Conservation (phyloP, 1,140 invertebrate genomes). For the Meloidogyne hapla region DNA sequence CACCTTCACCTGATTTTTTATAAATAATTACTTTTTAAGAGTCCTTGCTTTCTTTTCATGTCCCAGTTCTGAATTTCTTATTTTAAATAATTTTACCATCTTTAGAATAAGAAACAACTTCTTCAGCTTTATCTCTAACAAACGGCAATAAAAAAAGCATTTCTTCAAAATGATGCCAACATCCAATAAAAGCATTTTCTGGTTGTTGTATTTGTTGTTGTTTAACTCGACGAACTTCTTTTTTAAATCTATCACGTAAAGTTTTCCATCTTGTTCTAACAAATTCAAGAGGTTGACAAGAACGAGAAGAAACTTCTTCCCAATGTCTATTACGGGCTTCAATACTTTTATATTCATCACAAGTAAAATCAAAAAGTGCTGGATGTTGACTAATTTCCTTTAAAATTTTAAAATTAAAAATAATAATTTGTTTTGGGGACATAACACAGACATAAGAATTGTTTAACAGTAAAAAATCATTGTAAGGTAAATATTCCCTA, state of each 20-base stretch:
- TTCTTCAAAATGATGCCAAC: constrained; percentile 34
- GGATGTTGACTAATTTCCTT: constrained; percentile 30
- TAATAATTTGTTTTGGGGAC: too few relatives aligned
- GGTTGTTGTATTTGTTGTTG: constrained; percentile 13
- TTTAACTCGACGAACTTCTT: constrained; percentile 27
- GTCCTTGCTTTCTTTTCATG: too few relatives aligned
- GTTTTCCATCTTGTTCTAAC: constrained; percentile 36
- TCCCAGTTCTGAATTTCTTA: too few relatives aligned
- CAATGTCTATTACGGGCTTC: constrained; percentile 31
- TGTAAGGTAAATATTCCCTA: too few relatives aligned
- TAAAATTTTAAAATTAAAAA: too few relatives aligned
- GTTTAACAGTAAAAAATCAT: too few relatives aligned
- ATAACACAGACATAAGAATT: too few relatives aligned
- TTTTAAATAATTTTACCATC: too few relatives aligned
- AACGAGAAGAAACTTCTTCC: constrained; percentile 26
- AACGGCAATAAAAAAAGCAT: constrained; percentile 37
- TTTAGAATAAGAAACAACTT: neutral
- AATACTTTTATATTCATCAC: constrained; percentile 29
- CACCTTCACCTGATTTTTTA: neutral
- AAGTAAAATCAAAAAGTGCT: constrained; percentile 34
- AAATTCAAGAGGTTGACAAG: constrained; percentile 32
- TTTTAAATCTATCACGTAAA: constrained; percentile 35
- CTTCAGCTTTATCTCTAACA: constrained; percentile 27
- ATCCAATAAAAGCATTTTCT: neutral
- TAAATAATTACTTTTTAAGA: too few relatives aligned